Evolutionary conservation across 2,888 invertebrate genomes (phyloP).

Genomic region (Phrixothrix hirtus): DNA sequence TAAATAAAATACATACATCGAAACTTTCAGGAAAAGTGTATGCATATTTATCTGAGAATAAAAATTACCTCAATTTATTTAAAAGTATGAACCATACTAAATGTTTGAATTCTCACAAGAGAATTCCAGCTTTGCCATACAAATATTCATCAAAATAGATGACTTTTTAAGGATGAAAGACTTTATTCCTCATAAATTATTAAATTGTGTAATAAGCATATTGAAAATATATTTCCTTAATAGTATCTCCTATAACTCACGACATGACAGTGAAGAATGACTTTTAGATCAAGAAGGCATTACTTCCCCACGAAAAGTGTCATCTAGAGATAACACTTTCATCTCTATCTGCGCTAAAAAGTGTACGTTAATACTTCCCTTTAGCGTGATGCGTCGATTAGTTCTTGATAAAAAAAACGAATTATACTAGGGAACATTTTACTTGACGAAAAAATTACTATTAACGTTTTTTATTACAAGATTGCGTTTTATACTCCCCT

Average conservation of each 20-base stretch:
- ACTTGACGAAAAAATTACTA: no score
- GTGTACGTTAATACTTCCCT: background rate
- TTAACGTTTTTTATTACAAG: no score
- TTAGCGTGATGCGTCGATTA: background rate
- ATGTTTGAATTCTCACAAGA: background rate
- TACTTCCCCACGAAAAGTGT: background rate
- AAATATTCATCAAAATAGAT: slow-evolving; percentile 11
- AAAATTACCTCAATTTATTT: no score
- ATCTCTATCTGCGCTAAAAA: background rate
- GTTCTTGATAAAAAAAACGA: background rate
- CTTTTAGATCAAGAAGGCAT: slow-evolving; percentile 19
- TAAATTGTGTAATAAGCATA: slow-evolving; percentile 30
- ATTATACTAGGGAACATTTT: no score
- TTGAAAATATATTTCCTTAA: slow-evolving; percentile 20
- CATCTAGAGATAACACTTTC: background rate
- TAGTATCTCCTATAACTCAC: no score
- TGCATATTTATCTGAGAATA: no score
- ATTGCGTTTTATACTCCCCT: no score
- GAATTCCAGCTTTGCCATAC: background rate
- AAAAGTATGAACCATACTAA: no score
- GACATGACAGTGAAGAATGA: slow-evolving; percentile 24
- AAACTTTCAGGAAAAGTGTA: no score
- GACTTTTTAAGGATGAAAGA: slow-evolving; percentile 9
- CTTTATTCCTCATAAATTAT: slow-evolving; percentile 26
- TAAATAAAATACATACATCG: no score